A percentile compares a stretch with the other conserved stretches of the same genome.
These are phyloP conservation scores for Mastomys coucha DNA, from an alignment of 2,113 vertebrate genomes.

Conservation along the genomic window DNA sequence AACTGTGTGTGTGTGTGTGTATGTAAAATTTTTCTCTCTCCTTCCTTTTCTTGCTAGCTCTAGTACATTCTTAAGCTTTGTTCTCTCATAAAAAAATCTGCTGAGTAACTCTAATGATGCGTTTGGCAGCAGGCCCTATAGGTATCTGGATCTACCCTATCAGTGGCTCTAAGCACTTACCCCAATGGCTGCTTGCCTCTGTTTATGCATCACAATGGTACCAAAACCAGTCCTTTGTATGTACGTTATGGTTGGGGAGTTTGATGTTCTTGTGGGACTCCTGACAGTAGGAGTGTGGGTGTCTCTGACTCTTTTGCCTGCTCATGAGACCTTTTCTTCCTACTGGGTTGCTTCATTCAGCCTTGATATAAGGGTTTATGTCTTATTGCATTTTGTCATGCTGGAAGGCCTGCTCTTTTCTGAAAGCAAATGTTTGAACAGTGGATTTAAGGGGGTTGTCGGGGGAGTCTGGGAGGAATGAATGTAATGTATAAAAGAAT, in stretches of 20 bases:
- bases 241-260: not conserved
- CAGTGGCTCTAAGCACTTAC: too few relatives aligned
- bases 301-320: not conserved
- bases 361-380: not conserved
- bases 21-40: too few relatives aligned
- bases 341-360: not conserved
- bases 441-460: not conserved
- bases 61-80: too few relatives aligned
- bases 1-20: too few relatives aligned
- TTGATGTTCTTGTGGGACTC: not conserved
- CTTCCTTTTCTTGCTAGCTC: too few relatives aligned
- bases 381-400: not conserved
- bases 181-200: too few relatives aligned
- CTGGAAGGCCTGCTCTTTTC: not conserved
- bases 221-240: not conserved
- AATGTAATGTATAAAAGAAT: not conserved
- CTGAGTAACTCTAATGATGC: too few relatives aligned
- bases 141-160: too few relatives aligned
- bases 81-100: too few relatives aligned
- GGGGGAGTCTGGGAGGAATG: not conserved
- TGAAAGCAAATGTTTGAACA: not conserved
- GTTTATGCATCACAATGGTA: too few relatives aligned
- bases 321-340: not conserved
- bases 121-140: too few relatives aligned
- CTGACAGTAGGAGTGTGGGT: not conserved